phyloP scores from a whole-genome alignment of 2,797 vertebrate species.

The Bradypus variegatus region DNA sequence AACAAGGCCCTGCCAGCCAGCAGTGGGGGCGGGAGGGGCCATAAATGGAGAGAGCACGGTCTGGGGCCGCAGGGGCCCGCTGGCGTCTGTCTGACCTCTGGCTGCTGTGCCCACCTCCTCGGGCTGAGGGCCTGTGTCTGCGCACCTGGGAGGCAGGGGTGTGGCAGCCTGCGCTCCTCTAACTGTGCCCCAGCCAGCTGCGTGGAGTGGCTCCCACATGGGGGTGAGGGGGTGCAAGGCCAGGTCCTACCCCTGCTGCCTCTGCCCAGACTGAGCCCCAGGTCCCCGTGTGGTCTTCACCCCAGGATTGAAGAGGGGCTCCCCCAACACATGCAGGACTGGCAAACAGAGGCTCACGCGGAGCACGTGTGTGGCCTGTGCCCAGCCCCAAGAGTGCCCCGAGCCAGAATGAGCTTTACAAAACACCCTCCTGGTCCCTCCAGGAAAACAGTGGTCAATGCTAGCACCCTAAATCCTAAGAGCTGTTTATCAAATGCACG shows the following conservation, averaged over 20 bases:
- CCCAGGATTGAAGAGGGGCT: neutral
- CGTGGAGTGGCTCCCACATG: neutral
- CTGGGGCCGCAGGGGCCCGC: neutral
- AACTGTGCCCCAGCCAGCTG: neutral
- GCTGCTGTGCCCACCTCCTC: neutral
- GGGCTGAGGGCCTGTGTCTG: neutral
- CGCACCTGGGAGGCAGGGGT: too few relatives aligned
- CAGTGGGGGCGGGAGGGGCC: neutral
- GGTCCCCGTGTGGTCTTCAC: neutral
- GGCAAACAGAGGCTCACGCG: neutral
- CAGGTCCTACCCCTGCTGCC: neutral
- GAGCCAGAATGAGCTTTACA: neutral
- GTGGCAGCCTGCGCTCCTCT: neutral
- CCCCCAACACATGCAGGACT: neutral
- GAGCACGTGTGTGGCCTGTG: neutral
- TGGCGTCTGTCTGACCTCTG: neutral
- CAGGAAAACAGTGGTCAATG: neutral
- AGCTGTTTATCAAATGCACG: neutral
- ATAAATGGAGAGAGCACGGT: fast-evolving
- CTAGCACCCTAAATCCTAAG: neutral
- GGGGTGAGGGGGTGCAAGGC: neutral
- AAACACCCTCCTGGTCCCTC: neutral
- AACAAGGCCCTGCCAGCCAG: neutral
- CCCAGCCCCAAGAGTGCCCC: neutral
- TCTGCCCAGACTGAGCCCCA: neutral